Percentiles rank a stretch among this genome's conserved stretches.
Evolutionary conservation across 2,888 invertebrate genomes (phyloP).

Genomic region (Parnassius apollo): DNA sequence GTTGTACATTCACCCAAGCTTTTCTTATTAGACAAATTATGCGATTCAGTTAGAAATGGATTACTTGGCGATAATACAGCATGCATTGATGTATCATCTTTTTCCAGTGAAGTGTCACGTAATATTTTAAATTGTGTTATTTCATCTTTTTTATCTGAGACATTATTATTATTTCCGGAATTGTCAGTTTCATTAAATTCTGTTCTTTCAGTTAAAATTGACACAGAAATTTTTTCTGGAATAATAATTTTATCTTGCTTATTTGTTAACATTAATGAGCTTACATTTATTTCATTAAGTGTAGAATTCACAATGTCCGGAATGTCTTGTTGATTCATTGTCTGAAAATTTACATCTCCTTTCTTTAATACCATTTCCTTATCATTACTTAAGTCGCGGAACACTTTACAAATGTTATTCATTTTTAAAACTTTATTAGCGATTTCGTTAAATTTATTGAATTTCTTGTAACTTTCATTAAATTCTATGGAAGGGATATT

Average conservation of each 20-base stretch:
- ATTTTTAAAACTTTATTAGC: slow-evolving; percentile 57
- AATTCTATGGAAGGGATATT: slow-evolving; percentile 21
- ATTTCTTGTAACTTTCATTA: slow-evolving; percentile 28
- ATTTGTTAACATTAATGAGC: slow-evolving; percentile 47
- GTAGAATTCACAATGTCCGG: slow-evolving; percentile 77
- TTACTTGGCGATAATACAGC: slow-evolving; percentile 50
- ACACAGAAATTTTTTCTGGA: slow-evolving; percentile 65
- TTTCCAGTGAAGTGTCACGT: slow-evolving; percentile 43
- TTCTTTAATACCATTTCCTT: slow-evolving; percentile 32
- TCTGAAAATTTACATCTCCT: slow-evolving; percentile 24
- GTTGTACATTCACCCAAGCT: slow-evolving; percentile 56
- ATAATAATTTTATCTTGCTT: slow-evolving; percentile 59
- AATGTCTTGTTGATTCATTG: slow-evolving; percentile 53
- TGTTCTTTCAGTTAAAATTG: slow-evolving; percentile 58
- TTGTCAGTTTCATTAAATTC: slow-evolving; percentile 15
- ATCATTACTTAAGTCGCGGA: slow-evolving; percentile 42
- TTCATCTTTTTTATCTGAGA: slow-evolving; percentile 33
- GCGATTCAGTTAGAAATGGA: slow-evolving; percentile 56
- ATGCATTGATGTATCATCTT: slow-evolving; percentile 44
- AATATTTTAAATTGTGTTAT: slow-evolving; percentile 40
- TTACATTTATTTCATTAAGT: slow-evolving; percentile 49
- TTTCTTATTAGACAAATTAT: slow-evolving; percentile 46
- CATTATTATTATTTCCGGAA: slow-evolving; percentile 3
- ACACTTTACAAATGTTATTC: slow-evolving; percentile 59
- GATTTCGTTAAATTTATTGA: slow-evolving; percentile 49